These are phyloP conservation scores for Amblyopsis rosae DNA, from an alignment of 2,113 vertebrate species.

Conservation along the genomic window DNA sequence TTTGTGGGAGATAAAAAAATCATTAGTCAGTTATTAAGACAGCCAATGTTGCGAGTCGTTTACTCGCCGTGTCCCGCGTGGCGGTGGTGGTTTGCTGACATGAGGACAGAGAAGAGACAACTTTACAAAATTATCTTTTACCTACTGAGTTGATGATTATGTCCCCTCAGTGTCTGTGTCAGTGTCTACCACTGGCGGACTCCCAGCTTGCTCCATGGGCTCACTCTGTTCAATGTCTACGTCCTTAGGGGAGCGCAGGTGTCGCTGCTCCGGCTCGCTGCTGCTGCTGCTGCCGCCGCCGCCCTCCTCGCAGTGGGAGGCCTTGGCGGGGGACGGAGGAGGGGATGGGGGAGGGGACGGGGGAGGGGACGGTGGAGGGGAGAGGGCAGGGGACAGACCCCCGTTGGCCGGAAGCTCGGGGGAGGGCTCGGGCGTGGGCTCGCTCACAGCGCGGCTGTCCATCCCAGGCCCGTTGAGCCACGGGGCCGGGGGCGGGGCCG, in stretches of 20 bases:
- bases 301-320: constrained; percentile 72
- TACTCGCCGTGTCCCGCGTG: constrained; percentile 86
- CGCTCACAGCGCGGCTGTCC: constrained; percentile 71
- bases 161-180: constrained; percentile 99
- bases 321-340: not conserved
- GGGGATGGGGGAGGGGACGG: constrained; percentile 7
- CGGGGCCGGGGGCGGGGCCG: constrained; percentile 54
- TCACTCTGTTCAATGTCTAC: constrained; percentile 91
- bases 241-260: constrained; percentile 81
- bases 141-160: constrained; percentile 99
- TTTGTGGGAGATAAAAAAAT: constrained; percentile 90
- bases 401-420: constrained; percentile 9
- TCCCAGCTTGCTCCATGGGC: constrained; percentile 91
- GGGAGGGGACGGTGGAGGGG: constrained; percentile 5
- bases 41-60: constrained; percentile 83
- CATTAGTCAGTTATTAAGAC: constrained; percentile 83
- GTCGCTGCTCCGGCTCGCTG: constrained; percentile 70
- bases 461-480: constrained; percentile 87
- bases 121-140: constrained; percentile 99
- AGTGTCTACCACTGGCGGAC: constrained; percentile 98
- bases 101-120: constrained; percentile 98
- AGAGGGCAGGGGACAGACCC: constrained; percentile 24
- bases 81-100: constrained; percentile 89
- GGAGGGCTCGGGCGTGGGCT: constrained; percentile 47
- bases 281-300: constrained; percentile 65